Conservation (phyloP, 1,140 invertebrate species). For the Drosophila subobscura region DNA sequence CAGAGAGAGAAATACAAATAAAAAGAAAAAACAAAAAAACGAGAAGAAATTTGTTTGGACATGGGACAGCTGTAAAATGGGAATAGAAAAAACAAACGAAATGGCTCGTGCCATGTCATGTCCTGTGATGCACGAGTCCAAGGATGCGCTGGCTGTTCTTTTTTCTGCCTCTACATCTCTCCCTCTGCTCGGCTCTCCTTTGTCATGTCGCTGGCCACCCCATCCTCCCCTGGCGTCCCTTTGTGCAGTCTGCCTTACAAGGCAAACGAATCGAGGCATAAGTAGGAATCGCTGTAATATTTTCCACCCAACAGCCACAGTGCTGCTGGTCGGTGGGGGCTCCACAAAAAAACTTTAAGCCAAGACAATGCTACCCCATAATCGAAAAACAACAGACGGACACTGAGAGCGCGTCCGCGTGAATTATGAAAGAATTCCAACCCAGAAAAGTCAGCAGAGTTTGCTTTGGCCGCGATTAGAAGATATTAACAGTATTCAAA, state of each 20-base stretch:
- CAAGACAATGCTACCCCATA: slow-evolving; percentile 62
- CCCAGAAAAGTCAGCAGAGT: slow-evolving; percentile 9
- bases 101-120: slow-evolving; percentile 80
- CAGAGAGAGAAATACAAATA: slow-evolving; percentile 30
- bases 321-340: slow-evolving; percentile 7
- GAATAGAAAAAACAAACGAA: slow-evolving; percentile 76
- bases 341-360: slow-evolving; percentile 57
- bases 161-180: slow-evolving; percentile 28
- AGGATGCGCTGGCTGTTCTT: slow-evolving; percentile 48
- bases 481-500: neutral
- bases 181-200: slow-evolving; percentile 26
- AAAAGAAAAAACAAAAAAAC: neutral
- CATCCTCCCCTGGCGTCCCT: neutral
- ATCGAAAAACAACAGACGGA: slow-evolving; percentile 49
- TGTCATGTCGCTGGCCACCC: slow-evolving; percentile 56
- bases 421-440: slow-evolving; percentile 40
- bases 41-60: slow-evolving; percentile 37
- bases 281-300: slow-evolving; percentile 79
- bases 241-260: slow-evolving; percentile 57
- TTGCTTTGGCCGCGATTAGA: slow-evolving; percentile 28
- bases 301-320: slow-evolving; percentile 56
- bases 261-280: slow-evolving; percentile 78
- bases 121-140: slow-evolving; percentile 71
- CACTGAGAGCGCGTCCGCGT: slow-evolving; percentile 20
- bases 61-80: slow-evolving; percentile 46